Percentiles rank a stretch among this genome's conserved stretches.
phyloP scores from a whole-genome alignment of 2,797 vertebrate species.

The Chloroceryle inda region DNA sequence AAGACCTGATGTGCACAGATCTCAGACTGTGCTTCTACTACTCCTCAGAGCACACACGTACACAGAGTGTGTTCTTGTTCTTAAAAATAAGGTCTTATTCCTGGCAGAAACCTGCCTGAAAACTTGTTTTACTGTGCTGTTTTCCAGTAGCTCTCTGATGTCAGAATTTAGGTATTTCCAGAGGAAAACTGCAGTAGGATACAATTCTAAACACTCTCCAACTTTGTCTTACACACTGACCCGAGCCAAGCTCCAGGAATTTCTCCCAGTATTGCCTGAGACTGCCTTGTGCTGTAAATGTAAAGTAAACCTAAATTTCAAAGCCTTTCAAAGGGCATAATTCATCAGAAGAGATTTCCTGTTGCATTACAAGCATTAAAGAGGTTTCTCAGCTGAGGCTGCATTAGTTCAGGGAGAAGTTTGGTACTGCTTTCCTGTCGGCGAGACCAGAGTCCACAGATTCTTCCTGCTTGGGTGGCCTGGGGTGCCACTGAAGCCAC shows the following conservation, averaged over 20 bases:
- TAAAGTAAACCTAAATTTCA: not conserved
- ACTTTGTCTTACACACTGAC: not conserved
- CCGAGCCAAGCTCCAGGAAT: not conserved
- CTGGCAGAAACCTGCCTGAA: not conserved
- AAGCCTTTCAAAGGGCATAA: not conserved
- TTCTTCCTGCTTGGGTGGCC: not conserved
- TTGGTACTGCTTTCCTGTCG: fast-evolving
- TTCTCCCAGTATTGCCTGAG: not conserved
- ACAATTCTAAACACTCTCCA: not conserved
- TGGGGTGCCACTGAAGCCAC: not conserved
- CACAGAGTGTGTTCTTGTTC: not conserved
- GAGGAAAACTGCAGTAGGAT: not conserved
- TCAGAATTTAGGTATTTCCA: not conserved
- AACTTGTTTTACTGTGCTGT: not conserved
- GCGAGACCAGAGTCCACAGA: fast-evolving
- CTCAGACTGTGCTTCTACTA: not conserved
- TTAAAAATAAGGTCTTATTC: not conserved
- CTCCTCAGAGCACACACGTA: not conserved
- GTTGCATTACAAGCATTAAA: not conserved
- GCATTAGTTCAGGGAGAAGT: not conserved
- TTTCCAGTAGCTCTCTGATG: not conserved
- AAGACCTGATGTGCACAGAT: not conserved
- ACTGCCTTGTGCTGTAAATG: not conserved
- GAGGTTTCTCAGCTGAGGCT: not conserved
- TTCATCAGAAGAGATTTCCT: not conserved